Base-by-base conservation (phyloP, 2,888 invertebrate genomes). In the Diarsia brunnea region DNA sequence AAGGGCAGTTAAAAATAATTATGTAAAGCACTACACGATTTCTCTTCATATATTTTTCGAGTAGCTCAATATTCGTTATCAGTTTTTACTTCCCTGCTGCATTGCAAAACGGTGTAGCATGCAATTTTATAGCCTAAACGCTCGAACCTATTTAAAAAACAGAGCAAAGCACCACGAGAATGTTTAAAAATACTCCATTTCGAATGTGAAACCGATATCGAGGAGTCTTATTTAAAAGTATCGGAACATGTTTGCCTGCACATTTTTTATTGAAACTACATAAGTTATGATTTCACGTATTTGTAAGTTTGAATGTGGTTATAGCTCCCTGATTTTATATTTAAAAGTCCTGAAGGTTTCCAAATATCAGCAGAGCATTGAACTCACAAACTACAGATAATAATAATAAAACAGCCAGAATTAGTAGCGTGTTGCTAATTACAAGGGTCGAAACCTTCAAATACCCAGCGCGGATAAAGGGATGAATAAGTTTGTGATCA, bases 401-500 rank as follows among this genome's bases (percentile, higher is more conserved):
- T 81, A 78, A 86, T 87, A 88, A 88, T 90, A 87, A 90, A 89
- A 91, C 82, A 86, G 87, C 88, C 86, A 84, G 87, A 92, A 90
- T 92, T 90, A 91, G 89, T 89, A 90, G 88, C 90, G 79, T 84
- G 91, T 88, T 87, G 90, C 91, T 95, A 95, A 95, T 94, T 95
- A 94, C 92, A 92, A 93, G 93, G 93, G 93, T 93, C 88, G 86
- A 89, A 89, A 88, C 91, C 89, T 91, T 92, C 91, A 72, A 92
- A 91, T 90, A 89, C 90, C 89, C 90, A 82, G 79, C 89, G 66
- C 87, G 90, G 90, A 89, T 89, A 92, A 93, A 94, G 92, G 94
- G 92, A 92, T 91, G 92, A 93, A 93, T 93, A 94, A 93, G 93
- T 94, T 95, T 90, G 90, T 92, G 91, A 92, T 90, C 90, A 93